A percentile compares a stretch with the other conserved stretches of the same genome.
These are phyloP conservation scores for Bovichtus variegatus DNA, from an alignment of 2,797 vertebrate genomes.

Conservation along the genomic window DNA sequence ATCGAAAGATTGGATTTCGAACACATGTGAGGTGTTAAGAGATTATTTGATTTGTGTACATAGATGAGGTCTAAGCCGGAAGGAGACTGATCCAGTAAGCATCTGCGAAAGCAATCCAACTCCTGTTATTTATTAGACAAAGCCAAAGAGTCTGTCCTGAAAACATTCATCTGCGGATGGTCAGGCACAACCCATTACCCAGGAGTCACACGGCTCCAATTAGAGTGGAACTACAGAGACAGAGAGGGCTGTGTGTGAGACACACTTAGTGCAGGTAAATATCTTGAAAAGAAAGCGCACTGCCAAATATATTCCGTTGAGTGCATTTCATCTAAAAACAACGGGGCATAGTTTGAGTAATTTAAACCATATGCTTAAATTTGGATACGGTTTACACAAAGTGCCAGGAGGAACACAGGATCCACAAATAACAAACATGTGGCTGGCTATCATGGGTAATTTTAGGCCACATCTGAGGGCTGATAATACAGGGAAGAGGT, in stretches of 20 bases:
- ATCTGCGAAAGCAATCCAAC: constrained; percentile 29
- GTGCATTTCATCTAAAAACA: constrained; percentile 66
- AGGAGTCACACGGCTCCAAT: constrained; percentile 73
- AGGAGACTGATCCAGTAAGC: constrained; percentile 21
- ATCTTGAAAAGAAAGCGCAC: constrained; percentile 43
- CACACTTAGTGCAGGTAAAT: constrained; percentile 67
- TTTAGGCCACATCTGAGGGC: constrained; percentile 54
- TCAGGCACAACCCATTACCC: constrained; percentile 73
- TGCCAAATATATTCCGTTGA: constrained; percentile 41
- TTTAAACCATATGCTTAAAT: constrained; percentile 59
- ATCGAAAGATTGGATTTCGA: constrained; percentile 22
- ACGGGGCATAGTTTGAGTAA: constrained; percentile 58
- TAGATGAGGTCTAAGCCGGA: constrained; percentile 6
- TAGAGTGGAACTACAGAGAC: constrained; percentile 61
- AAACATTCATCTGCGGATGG: constrained; percentile 67
- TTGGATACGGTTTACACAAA: constrained; percentile 57
- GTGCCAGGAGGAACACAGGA: constrained; percentile 55
- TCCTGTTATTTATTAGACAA: constrained; percentile 45
- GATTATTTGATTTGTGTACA: constrained; percentile 13
- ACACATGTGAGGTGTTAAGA: constrained; percentile 19
- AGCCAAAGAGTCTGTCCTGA: constrained; percentile 47
- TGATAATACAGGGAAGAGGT: constrained; percentile 39
- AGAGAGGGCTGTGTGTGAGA: constrained; percentile 52
- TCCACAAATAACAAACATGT: constrained; percentile 65
- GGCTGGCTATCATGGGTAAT: constrained; percentile 50